A percentile compares a stretch with the other conserved stretches of the same genome.
phyloP scores from a whole-genome alignment of 1,140 invertebrate genomes.

The Sminthurides bifidus region DNA sequence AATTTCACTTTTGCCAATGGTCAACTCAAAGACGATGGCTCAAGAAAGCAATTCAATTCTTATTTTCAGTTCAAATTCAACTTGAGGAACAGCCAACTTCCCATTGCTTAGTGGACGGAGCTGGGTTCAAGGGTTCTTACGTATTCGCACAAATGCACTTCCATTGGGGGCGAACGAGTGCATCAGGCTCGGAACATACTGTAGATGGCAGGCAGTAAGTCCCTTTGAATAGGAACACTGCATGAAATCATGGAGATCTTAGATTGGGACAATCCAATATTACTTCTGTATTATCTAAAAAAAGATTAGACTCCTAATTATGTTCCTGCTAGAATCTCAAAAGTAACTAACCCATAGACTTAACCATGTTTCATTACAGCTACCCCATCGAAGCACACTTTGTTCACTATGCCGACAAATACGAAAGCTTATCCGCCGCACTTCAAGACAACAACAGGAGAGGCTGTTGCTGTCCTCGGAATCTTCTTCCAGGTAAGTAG shows the following conservation, averaged over 20 bases:
- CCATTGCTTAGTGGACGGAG: conserved; percentile 31
- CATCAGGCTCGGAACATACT: conserved; percentile 44
- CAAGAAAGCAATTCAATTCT: too few relatives aligned
- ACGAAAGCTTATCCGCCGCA: conserved; percentile 37
- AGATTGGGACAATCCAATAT: too few relatives aligned
- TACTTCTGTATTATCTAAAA: too few relatives aligned
- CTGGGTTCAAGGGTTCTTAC: conserved; percentile 38
- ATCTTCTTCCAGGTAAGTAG: conserved; percentile 40
- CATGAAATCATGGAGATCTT: too few relatives aligned
- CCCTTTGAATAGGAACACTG: too few relatives aligned
- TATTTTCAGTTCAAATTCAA: conserved; percentile 26
- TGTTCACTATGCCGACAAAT: conserved; percentile 41
- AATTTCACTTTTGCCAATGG: too few relatives aligned
- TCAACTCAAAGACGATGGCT: too few relatives aligned
- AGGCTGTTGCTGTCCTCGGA: conserved; percentile 42
- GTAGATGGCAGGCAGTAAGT: conserved; percentile 40
- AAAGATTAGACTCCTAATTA: neutral
- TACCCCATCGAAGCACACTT: conserved; percentile 38
- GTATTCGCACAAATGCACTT: conserved; percentile 42
- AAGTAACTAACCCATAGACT: neutral
- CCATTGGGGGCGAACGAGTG: conserved; percentile 42
- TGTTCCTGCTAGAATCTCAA: neutral
- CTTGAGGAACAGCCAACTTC: conserved; percentile 27
- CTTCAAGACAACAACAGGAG: conserved; percentile 35
- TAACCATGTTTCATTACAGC: conserved; percentile 6